Evolutionary conservation across 1,140 invertebrate genomes (phyloP).

Genomic region (Aphaenogaster floridana): DNA sequence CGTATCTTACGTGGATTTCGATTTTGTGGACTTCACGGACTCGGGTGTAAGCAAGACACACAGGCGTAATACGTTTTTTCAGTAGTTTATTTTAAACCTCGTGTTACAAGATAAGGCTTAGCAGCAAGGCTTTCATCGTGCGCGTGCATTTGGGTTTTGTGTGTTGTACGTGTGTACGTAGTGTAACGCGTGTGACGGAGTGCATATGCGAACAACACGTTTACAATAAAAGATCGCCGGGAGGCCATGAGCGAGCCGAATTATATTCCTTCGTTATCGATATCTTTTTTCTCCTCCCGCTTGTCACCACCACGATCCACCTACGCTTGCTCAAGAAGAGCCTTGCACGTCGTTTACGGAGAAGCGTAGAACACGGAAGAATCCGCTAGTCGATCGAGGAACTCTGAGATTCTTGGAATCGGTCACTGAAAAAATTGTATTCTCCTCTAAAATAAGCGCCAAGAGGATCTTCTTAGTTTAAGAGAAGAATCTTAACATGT

Average conservation of each 20-base stretch:
- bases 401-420: neutral
- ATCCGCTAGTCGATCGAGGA: neutral
- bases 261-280: constrained; percentile 44
- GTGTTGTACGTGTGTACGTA: constrained; percentile 22
- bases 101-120: constrained; percentile 81
- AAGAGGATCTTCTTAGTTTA: too few species aligned
- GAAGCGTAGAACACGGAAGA: neutral
- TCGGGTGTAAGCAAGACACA: neutral
- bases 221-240: constrained; percentile 37
- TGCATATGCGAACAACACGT: constrained; percentile 21
- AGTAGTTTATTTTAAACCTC: constrained; percentile 78
- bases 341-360: neutral
- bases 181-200: constrained; percentile 38
- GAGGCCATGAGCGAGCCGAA: constrained; percentile 47
- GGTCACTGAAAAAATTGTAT: too few species aligned
- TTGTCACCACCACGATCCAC: neutral
- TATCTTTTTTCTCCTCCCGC: neutral
- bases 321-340: constrained; percentile 31
- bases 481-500: too few species aligned
- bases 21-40: neutral
- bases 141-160: constrained; percentile 71
- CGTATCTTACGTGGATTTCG: neutral
- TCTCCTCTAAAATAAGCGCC: too few species aligned
- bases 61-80: constrained; percentile 44
- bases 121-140: constrained; percentile 78